Evolutionary conservation across 2,888 invertebrate species (phyloP), one percentile per base, ranked within the genome.

Genomic region (Lutraria lutraria): DNA sequence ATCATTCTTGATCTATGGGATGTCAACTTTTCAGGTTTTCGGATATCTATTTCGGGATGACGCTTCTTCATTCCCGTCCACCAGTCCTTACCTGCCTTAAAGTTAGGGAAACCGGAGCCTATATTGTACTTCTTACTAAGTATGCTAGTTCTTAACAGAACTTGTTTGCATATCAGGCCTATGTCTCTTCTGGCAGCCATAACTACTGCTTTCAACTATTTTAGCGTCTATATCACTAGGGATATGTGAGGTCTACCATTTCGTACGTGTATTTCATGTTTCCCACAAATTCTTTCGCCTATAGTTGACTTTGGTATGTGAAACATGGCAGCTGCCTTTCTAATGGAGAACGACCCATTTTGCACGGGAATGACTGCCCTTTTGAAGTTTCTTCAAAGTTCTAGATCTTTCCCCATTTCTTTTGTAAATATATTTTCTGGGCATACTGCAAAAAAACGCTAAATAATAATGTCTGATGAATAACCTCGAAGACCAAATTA

Each of bases 41-140:
- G 56, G 8, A 90, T 52, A 16, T 72, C 54, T 8, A 68, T 12
- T 13, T 88, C 88, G 4, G 88, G 85, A 43, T 90, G 79, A 6
- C 88, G 34, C 0, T 88, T 54, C 54, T 88, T 90, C 8, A 90
- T 81, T 13, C 88, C 88, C 72, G 81, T 83, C 90, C 87, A 90
- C 89, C 91, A 92, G 29, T 90, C 88, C 72, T 90, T 89, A 13
- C 89, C 89, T 15, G 91, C 87, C 83, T 84, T 88, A 76, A 88
- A 88, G 34, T 79, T 85, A 15, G 81, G 10, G 43, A 86, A 88
- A 3, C 16, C 52, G 31, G 10, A 52, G 34, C 52, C 81, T 25
- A 13, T 10, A 16, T 25, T 72, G 72, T 21, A 88, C 52, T 43
- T 88, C 86, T 56, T 83, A 86, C 34, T n/a, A n/a, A n/a, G n/a